These are phyloP conservation scores for Orthosia cruda DNA, from an alignment of 2,888 invertebrate genomes.

Conservation along the genomic window DNA sequence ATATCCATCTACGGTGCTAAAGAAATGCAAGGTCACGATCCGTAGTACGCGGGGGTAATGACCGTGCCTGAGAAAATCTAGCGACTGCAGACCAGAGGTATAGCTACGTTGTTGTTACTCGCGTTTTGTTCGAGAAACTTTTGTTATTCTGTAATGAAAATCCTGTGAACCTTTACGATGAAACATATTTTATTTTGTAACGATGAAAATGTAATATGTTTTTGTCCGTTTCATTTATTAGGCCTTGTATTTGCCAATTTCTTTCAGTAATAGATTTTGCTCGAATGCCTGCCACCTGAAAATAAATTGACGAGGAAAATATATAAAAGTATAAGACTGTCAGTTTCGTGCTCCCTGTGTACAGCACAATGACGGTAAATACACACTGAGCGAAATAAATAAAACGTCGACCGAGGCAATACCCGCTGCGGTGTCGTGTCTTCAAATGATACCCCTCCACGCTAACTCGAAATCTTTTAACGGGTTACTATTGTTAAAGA, in stretches of 20 bases:
- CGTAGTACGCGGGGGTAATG: slow-evolving; percentile 49
- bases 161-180: slow-evolving; percentile 1
- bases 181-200: slow-evolving; percentile 9
- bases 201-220: background rate
- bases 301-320: background rate
- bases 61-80: slow-evolving; percentile 47
- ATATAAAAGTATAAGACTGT: background rate
- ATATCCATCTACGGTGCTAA: slow-evolving; percentile 51
- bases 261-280: background rate
- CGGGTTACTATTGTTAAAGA: slow-evolving; percentile 68
- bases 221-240: background rate
- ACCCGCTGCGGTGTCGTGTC: slow-evolving; percentile 64
- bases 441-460: slow-evolving; percentile 71
- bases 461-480: slow-evolving; percentile 72
- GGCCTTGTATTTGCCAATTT: background rate
- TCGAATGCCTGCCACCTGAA: background rate
- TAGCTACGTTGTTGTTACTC: slow-evolving; percentile 8
- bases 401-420: slow-evolving; percentile 27
- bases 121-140: slow-evolving; percentile 18
- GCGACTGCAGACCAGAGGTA: slow-evolving; percentile 35
- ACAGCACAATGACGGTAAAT: slow-evolving; percentile 47
- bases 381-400: slow-evolving; percentile 46
- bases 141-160: slow-evolving; percentile 31
- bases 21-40: slow-evolving; percentile 72
- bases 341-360: slow-evolving; percentile 17